Evolutionary conservation across 2,888 invertebrate species (phyloP).

Genomic region (Dolichomitus sp.): DNA sequence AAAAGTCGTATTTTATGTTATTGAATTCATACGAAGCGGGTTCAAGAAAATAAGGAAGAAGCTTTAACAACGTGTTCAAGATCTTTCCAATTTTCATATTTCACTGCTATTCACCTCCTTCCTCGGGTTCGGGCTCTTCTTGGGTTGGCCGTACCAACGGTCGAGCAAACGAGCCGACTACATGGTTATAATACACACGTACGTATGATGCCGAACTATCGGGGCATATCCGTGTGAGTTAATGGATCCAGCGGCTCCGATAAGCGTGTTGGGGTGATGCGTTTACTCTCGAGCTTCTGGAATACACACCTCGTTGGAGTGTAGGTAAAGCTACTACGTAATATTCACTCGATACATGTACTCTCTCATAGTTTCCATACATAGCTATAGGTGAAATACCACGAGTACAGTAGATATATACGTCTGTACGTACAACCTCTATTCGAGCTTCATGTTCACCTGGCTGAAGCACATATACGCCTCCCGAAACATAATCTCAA

Average conservation of each 20-base stretch:
- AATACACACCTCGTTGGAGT: constrained; percentile 4
- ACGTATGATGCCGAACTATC: constrained; percentile 37
- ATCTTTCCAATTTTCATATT: constrained; percentile 37
- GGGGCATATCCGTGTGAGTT: constrained; percentile 44
- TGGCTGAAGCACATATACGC: constrained; percentile 29
- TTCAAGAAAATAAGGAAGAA: background rate
- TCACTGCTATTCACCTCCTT: background rate
- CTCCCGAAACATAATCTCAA: constrained; percentile 62
- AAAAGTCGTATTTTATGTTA: background rate
- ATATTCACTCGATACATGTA: constrained; percentile 59
- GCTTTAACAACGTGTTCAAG: background rate
- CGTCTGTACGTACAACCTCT: constrained; percentile 12
- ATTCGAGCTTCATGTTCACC: constrained; percentile 51
- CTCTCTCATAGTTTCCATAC: constrained; percentile 36
- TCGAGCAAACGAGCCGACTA: constrained; percentile 17
- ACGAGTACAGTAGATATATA: constrained; percentile 40
- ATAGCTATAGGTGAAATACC: constrained; percentile 1
- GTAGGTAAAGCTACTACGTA: constrained; percentile 27
- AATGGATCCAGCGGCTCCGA: constrained; percentile 63
- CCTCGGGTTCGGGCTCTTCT: background rate
- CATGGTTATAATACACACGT: constrained; percentile 12
- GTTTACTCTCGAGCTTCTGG: constrained; percentile 43
- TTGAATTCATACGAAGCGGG: background rate
- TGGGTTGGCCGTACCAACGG: background rate
- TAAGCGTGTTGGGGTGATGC: constrained; percentile 47